phyloP scores from a whole-genome alignment of 2,113 vertebrate genomes.

The Passer domesticus region DNA sequence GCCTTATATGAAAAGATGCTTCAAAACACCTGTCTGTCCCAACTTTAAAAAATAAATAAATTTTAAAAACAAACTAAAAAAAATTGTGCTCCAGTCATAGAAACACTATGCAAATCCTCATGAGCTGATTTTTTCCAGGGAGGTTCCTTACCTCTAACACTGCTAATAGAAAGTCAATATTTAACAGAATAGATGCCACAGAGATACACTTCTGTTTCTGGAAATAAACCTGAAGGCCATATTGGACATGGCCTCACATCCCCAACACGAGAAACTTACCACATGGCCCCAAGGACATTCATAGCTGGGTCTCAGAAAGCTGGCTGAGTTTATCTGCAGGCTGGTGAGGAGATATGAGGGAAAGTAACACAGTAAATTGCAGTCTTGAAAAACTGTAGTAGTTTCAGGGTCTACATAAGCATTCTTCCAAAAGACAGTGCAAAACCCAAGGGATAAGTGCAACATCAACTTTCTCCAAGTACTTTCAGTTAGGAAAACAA shows the following conservation, averaged over 20 bases:
- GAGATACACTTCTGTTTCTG: background rate
- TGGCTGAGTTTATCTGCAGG: background rate
- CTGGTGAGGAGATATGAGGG: background rate
- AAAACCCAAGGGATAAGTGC: conserved; percentile 73
- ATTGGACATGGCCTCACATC: background rate
- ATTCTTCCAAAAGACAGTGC: conserved; percentile 75
- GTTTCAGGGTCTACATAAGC: conserved; percentile 74
- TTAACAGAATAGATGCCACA: conserved; percentile 13
- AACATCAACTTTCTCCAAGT: background rate
- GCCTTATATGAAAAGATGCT: background rate
- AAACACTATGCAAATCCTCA: background rate
- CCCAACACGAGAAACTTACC: background rate
- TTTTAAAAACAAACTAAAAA: background rate
- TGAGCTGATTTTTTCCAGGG: background rate
- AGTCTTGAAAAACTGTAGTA: background rate
- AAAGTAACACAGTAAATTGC: background rate
- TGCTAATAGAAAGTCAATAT: background rate
- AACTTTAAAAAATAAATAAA: background rate
- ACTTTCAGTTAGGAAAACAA: background rate
- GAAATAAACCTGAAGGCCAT: background rate
- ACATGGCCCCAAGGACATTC: background rate
- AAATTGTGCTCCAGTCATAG: background rate
- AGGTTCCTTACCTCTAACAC: background rate
- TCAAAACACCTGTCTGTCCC: background rate
- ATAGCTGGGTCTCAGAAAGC: background rate